Percentiles rank a stretch among this genome's conserved stretches.
Evolutionary conservation across 2,888 invertebrate species (phyloP).

Genomic region (Yponomeuta cagnagella): DNA sequence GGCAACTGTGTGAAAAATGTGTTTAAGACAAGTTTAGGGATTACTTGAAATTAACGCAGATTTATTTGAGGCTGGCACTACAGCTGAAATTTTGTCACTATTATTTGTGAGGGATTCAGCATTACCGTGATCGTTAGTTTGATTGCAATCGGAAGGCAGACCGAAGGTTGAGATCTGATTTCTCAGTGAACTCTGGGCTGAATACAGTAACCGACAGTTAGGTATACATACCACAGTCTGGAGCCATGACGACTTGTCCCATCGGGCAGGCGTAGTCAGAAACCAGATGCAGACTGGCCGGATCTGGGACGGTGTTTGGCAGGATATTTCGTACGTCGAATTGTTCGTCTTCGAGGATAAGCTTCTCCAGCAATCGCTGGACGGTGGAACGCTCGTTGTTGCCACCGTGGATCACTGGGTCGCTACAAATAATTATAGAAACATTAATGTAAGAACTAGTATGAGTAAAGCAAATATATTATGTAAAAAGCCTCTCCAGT

Average conservation of each 20-base stretch:
- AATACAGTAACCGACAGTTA: not conserved
- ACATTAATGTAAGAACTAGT: conserved; percentile 15
- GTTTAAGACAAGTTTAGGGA: not conserved
- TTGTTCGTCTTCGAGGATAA: conserved; percentile 95
- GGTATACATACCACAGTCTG: conserved; percentile 86
- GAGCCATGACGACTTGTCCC: conserved; percentile 95
- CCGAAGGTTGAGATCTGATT: too few relatives aligned
- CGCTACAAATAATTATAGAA: conserved; percentile 72
- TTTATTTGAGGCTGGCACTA: not conserved
- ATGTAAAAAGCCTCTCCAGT: not conserved
- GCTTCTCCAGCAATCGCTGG: conserved; percentile 87
- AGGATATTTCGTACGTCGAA: conserved; percentile 94
- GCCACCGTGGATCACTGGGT: conserved; percentile 91
- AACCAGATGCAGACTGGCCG: conserved; percentile 88
- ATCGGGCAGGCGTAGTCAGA: conserved; percentile 95
- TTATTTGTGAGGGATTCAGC: too few relatives aligned
- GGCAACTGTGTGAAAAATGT: conserved; percentile 78
- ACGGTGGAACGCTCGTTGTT: conserved; percentile 91
- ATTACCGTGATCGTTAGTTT: too few relatives aligned
- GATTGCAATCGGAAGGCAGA: too few relatives aligned
- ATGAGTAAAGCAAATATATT: not conserved
- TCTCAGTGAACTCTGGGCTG: too few relatives aligned
- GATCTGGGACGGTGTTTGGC: conserved; percentile 96
- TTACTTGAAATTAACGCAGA: conserved; percentile 3
- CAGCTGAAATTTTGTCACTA: too few relatives aligned